Evolutionary conservation across 2,888 invertebrate genomes (phyloP), one percentile per base, ranked within the genome.

Genomic region (Muschampia plurimacula): DNA sequence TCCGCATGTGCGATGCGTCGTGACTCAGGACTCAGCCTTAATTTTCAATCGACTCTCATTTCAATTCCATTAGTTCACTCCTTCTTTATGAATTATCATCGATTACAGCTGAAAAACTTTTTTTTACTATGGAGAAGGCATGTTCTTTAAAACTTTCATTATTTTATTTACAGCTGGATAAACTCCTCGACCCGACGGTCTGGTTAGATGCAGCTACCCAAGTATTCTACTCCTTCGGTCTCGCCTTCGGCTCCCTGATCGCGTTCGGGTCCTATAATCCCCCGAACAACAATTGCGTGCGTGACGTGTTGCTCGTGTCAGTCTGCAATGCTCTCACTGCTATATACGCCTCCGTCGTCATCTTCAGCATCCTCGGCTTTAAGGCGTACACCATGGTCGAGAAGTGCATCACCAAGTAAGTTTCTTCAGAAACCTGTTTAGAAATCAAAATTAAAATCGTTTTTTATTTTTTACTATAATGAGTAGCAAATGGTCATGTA

Each of bases 151-250:
- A 39, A 39, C 6, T 5, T 39, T 5, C 39, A 39, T 39, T 39
- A 39, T 28, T 28, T 4, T 0, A n/a, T 55, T 88, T 89, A 32
- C 91, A 98, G 98, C 95, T 98, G 84, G 97, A 97, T 78, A 98
- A 97, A 85, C 95, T 99, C 22, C 92, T 96, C 64, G 96, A 98
- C 81, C 98, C 99, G 0, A 97, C 96, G 6, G 98, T 99, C 0
- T 99, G 99, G 99, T 92, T 99, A 82, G 99, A 99, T 86, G 99
- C 99, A 2, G 99, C 99, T 1, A 99, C 99, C 0, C 99, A 99
- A 94, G 99, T 99, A 2, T 99, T 99, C 95, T 99, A 99, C 91
- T 98, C 98, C 0, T 98, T 98, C 88, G 99, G 99, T 2, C 94
- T 99, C 74, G 99, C 98, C 7, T 99, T 99, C 89, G 99, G 99